Evolutionary conservation across 2,113 vertebrate species (phyloP).

Genomic region (Pardalotus punctatus): DNA sequence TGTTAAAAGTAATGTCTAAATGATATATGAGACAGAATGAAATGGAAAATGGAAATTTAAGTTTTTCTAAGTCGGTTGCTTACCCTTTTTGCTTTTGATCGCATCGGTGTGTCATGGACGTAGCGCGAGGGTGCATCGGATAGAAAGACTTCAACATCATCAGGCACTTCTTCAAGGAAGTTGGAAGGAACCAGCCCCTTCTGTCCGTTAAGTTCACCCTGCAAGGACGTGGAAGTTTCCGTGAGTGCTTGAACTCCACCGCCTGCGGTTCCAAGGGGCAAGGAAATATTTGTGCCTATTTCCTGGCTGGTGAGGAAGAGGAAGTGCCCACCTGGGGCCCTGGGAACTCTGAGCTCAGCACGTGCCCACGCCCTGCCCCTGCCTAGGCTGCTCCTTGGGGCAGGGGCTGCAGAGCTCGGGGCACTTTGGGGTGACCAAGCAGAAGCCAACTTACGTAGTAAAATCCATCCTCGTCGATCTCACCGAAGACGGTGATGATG

Average conservation of each 20-base stretch:
- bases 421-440: background rate
- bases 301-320: background rate
- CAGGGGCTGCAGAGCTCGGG: too few relatives aligned
- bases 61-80: background rate
- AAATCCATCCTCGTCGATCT: conserved; percentile 98
- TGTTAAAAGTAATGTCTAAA: background rate
- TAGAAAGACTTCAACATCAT: conserved; percentile 95
- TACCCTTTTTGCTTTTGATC: conserved; percentile 97
- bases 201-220: conserved; percentile 98
- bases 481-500: conserved; percentile 92
- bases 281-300: background rate
- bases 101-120: conserved; percentile 78
- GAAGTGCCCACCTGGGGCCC: fast-evolving
- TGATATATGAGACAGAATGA: background rate
- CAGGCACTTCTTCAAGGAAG: conserved; percentile 99
- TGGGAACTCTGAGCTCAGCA: fast-evolving
- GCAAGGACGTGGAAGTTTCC: background rate
- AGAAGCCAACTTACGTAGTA: conserved; percentile 87
- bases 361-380: fast-evolving
- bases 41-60: background rate
- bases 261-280: fast-evolving
- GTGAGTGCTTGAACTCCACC: too few relatives aligned
- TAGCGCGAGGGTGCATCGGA: conserved; percentile 86
- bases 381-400: too few relatives aligned
- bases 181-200: conserved; percentile 98